Percentiles rank a stretch among this genome's conserved stretches.
Conservation (phyloP, 2,797 vertebrate species). For the Gymnoscopelus braueri region DNA sequence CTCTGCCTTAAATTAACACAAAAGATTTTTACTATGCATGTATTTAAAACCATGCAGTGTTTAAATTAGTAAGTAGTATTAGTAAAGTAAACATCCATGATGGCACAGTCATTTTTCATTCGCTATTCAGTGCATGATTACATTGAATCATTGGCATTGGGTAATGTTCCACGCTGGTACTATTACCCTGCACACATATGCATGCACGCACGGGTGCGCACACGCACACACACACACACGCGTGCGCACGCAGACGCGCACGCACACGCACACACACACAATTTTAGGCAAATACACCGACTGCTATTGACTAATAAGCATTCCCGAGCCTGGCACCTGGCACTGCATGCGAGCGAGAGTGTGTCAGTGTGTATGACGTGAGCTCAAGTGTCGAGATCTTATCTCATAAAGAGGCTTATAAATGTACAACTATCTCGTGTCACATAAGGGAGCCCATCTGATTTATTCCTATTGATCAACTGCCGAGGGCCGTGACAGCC, state of each 20-base stretch:
- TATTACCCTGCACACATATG: neutral
- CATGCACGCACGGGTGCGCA: too few relatives aligned
- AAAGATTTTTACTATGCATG: neutral
- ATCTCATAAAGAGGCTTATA: constrained; percentile 85
- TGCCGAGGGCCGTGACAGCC: constrained; percentile 73
- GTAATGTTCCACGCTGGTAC: constrained; percentile 11
- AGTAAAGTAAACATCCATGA: constrained; percentile 4
- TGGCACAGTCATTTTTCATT: constrained; percentile 9
- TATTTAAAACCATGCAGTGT: neutral
- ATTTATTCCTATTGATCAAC: constrained; percentile 85
- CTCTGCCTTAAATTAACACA: too few relatives aligned
- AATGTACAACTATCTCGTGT: constrained; percentile 81
- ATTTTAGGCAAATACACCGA: too few relatives aligned
- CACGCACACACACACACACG: too few relatives aligned
- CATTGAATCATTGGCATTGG: constrained; percentile 36
- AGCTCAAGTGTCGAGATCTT: constrained; percentile 81
- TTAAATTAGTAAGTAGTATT: neutral
- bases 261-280: too few relatives aligned
- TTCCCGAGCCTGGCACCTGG: constrained; percentile 10
- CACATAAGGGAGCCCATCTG: constrained; percentile 78
- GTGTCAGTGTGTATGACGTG: constrained; percentile 68
- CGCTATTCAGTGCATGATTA: constrained; percentile 16
- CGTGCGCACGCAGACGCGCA: too few relatives aligned
- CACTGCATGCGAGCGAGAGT: constrained; percentile 33
- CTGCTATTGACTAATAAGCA: constrained; percentile 52